These are phyloP conservation scores for Stegostoma tigrinum DNA, from an alignment of 2,113 vertebrate species.

Conservation along the genomic window DNA sequence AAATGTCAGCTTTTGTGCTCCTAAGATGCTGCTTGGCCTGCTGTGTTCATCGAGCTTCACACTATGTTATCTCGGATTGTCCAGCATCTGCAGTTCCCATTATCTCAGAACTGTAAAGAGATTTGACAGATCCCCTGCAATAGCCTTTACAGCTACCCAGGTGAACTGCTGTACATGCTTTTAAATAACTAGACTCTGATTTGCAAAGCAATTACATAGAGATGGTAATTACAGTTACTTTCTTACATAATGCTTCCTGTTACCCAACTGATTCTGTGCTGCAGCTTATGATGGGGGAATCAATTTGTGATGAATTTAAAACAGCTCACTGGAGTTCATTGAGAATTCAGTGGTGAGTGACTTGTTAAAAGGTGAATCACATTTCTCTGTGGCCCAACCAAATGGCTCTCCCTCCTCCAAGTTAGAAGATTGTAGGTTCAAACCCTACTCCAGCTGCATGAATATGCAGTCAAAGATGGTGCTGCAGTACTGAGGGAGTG, in stretches of 20 bases:
- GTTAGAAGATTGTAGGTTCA: not conserved
- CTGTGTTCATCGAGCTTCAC: too few relatives aligned
- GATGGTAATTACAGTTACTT: not conserved
- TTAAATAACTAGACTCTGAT: not conserved
- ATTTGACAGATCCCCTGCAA: not conserved
- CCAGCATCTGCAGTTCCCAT: too few relatives aligned
- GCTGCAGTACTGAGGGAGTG: not conserved
- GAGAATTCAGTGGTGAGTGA: not conserved
- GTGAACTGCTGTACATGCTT: not conserved
- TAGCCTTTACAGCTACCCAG: not conserved
- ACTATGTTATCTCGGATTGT: too few relatives aligned
- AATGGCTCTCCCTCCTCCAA: not conserved
- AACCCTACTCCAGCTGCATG: not conserved
- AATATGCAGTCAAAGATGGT: not conserved
- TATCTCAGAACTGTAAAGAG: not conserved
- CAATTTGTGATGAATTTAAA: not conserved
- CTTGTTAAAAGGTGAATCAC: not conserved
- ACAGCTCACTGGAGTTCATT: not conserved
- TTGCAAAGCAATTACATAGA: not conserved
- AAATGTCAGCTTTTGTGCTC: too few relatives aligned
- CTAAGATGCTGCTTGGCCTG: too few relatives aligned
- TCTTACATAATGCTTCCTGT: not conserved
- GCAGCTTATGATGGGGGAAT: not conserved
- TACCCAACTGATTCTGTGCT: not conserved
- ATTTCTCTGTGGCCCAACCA: not conserved